Percentiles rank a stretch among this genome's conserved stretches.
These are phyloP conservation scores for Cepaea hortensis DNA, from an alignment of 2,888 invertebrate genomes.

Conservation along the genomic window DNA sequence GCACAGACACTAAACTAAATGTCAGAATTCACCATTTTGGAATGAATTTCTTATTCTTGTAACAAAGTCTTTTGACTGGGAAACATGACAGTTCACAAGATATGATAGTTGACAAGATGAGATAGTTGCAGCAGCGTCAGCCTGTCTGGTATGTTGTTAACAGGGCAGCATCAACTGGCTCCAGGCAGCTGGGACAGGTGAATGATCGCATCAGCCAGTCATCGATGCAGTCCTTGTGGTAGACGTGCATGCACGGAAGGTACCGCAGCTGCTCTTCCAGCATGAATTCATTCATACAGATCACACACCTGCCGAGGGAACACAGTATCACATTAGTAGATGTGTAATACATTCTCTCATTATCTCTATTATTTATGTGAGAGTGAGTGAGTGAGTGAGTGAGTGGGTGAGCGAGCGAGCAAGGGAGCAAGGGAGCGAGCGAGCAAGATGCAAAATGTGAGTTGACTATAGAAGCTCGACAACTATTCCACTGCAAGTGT, in stretches of 20 bases:
- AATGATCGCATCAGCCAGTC: slow-evolving; percentile 92
- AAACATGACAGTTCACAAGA: background rate
- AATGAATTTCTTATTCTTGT: too few species aligned
- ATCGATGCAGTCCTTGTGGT: slow-evolving; percentile 91
- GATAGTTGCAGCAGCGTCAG: slow-evolving; percentile 49
- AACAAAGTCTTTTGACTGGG: too few species aligned
- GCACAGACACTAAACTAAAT: too few species aligned
- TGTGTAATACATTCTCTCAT: too few species aligned
- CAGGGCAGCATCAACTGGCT: slow-evolving; percentile 92
- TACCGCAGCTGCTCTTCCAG: slow-evolving; percentile 88
- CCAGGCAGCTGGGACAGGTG: slow-evolving; percentile 94
- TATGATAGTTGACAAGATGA: background rate
- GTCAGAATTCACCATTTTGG: too few species aligned
- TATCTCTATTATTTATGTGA: too few species aligned
- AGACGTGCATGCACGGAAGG: slow-evolving; percentile 93
- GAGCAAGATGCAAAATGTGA: too few species aligned
- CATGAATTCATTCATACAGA: slow-evolving; percentile 93
- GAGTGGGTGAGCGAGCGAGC: too few species aligned
- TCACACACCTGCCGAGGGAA: slow-evolving; percentile 83
- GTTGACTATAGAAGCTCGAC: too few species aligned
- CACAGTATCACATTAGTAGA: background rate
- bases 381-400: too few species aligned
- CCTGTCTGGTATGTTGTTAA: slow-evolving; percentile 78
- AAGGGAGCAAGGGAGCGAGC: too few species aligned
- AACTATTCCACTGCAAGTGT: too few species aligned